Evolutionary conservation across 1,140 invertebrate genomes (phyloP).

Genomic region (Drosophila hydei): DNA sequence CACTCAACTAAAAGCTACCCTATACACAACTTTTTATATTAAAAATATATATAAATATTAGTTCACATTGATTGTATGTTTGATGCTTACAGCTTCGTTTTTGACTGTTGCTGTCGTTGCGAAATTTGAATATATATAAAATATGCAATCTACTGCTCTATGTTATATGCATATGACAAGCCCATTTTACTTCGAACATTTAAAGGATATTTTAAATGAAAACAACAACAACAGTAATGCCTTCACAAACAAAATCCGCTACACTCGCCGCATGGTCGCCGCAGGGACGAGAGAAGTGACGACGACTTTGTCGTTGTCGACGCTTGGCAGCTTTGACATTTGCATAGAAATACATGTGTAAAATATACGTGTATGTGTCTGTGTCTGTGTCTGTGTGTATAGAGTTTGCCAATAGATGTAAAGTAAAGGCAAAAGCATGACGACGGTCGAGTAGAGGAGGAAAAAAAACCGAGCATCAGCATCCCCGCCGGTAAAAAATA

Average conservation of each 20-base stretch:
- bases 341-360: constrained; percentile 39
- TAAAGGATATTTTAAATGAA: background rate
- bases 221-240: constrained; percentile 28
- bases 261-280: constrained; percentile 32
- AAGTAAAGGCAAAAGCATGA: constrained; percentile 18
- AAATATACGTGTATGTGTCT: constrained; percentile 1
- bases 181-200: background rate
- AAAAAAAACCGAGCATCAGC: constrained; percentile 28
- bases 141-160: background rate
- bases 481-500: constrained; percentile 45
- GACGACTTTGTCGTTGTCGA: constrained; percentile 33
- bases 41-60: background rate
- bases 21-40: background rate
- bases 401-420: constrained; percentile 33
- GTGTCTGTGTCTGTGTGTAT: constrained; percentile 17
- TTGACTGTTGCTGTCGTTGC: too few relatives aligned
- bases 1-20: background rate
- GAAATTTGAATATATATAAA: too few relatives aligned
- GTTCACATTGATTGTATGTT: background rate
- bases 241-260: constrained; percentile 50
- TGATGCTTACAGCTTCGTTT: too few relatives aligned
- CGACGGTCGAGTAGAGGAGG: background rate
- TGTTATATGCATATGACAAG: background rate
- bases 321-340: constrained; percentile 50
- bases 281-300: constrained; percentile 32